phyloP scores from a whole-genome alignment of 2,888 invertebrate species.

The Enchytraeus crypticus region DNA sequence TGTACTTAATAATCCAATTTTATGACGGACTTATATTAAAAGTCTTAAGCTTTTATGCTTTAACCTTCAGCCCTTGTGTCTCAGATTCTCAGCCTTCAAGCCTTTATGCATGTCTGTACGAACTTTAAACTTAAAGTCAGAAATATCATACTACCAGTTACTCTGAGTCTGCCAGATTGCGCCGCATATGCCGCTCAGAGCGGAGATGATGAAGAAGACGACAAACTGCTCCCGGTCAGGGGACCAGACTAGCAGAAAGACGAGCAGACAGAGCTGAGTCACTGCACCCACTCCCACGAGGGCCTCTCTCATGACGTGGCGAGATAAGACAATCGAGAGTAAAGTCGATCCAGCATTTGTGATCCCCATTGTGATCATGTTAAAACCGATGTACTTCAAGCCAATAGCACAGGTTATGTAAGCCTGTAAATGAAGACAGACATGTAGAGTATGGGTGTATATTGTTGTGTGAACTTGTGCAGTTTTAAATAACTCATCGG shows the following conservation, averaged over 20 bases:
- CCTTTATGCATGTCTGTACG: too few relatives aligned
- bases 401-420: conserved; percentile 42
- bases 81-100: too few relatives aligned
- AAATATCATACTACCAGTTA: conserved; percentile 43
- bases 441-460: too few relatives aligned
- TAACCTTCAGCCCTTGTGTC: too few relatives aligned
- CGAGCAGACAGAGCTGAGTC: conserved; percentile 33
- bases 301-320: conserved; percentile 42
- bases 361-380: conserved; percentile 46
- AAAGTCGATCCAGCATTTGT: conserved; percentile 41
- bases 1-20: too few relatives aligned
- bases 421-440: background rate
- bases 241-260: conserved; percentile 45
- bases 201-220: conserved; percentile 42
- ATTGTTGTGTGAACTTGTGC: too few relatives aligned
- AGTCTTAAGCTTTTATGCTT: too few relatives aligned
- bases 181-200: conserved; percentile 46
- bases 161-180: conserved; percentile 49
- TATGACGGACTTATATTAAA: too few relatives aligned
- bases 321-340: conserved; percentile 38
- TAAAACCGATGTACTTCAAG: conserved; percentile 44
- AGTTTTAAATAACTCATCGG: too few relatives aligned
- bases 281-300: conserved; percentile 32
- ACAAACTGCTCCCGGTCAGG: conserved; percentile 33
- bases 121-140: too few relatives aligned